Evolutionary conservation across 2,113 vertebrate genomes (phyloP), one percentile per base, ranked within the genome.

Genomic region (Gavia stellata): DNA sequence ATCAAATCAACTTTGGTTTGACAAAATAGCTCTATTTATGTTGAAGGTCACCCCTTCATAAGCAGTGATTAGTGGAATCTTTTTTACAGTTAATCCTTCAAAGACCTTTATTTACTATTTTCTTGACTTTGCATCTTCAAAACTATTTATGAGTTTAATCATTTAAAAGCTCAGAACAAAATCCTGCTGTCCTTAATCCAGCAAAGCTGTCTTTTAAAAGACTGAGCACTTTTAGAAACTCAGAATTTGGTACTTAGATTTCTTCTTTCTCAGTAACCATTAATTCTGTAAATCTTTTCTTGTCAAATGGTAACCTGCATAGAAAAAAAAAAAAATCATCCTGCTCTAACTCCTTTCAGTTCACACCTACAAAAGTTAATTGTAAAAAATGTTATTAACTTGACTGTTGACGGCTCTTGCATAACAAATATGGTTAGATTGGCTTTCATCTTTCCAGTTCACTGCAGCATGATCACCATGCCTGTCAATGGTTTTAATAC

Each of bases 21-120:
- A 91, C 53, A 95, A 71, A 94, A 94, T 55, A 92, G 66, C 26
- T 81, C 89, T 90, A 85, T 92, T 97, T 96, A 89, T 92, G 33
- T 77, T 96, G 94, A 97, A 97, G 94, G 97, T 96, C 92, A 97
- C 67, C 49, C 66, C 31, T 95, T 95, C 92, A 92, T 88, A 93
- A 95, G 66, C 62, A 91, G 59, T 90, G 91, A 96, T 97, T 96
- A 95, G 71, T 91, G 73, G 81, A 90, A 90, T 92, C 38, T 73
- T 79, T 95, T 88, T 77, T 55, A 85, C 74, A 88, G 50, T 91
- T 96, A 97, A 97, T 95, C 89, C 70, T 91, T 96, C 91, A 95
- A 95, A 95, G 58, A 53, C 50, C 4, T 94, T 90, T 92, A 94
- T 97, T 97, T 97, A 94, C 42, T 82, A 34, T 94, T 95, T 97